Evolutionary conservation across 2,888 invertebrate species (phyloP).

Genomic region (Andricus curvator): DNA sequence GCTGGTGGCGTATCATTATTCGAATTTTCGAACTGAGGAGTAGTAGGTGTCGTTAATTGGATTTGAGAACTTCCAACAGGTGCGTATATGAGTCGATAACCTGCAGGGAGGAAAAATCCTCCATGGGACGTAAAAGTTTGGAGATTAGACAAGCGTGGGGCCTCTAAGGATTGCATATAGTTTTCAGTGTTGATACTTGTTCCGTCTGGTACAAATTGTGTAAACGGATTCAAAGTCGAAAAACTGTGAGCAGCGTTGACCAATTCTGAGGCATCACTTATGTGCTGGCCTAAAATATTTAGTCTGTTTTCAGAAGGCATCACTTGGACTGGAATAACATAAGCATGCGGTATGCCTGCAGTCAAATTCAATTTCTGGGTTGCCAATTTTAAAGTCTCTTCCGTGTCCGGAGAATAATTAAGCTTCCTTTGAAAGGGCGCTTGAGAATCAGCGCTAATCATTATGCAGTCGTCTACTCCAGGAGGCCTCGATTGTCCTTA

Average conservation of each 20-base stretch:
- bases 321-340: conserved; percentile 76
- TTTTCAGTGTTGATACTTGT: conserved; percentile 47
- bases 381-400: conserved; percentile 74
- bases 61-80: conserved; percentile 70
- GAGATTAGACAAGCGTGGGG: conserved; percentile 68
- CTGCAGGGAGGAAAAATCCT: conserved; percentile 74
- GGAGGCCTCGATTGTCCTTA: conserved; percentile 71
- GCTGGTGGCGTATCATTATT: conserved; percentile 74
- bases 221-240: conserved; percentile 59
- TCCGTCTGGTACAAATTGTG: conserved; percentile 67
- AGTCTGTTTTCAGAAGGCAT: conserved; percentile 74
- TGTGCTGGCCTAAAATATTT: conserved; percentile 61
- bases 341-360: conserved; percentile 71
- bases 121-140: conserved; percentile 73
- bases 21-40: conserved; percentile 71
- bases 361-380: conserved; percentile 74
- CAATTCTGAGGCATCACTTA: conserved; percentile 27
- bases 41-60: conserved; percentile 75
- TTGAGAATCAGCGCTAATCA: conserved; percentile 74
- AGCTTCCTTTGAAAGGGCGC: conserved; percentile 72
- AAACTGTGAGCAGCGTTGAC: not conserved
- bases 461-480: conserved; percentile 74
- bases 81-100: conserved; percentile 73
- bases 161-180: conserved; percentile 62
- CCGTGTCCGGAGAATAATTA: conserved; percentile 73